phyloP scores from a whole-genome alignment of 2,888 invertebrate species.

The Andrena flavipes region DNA sequence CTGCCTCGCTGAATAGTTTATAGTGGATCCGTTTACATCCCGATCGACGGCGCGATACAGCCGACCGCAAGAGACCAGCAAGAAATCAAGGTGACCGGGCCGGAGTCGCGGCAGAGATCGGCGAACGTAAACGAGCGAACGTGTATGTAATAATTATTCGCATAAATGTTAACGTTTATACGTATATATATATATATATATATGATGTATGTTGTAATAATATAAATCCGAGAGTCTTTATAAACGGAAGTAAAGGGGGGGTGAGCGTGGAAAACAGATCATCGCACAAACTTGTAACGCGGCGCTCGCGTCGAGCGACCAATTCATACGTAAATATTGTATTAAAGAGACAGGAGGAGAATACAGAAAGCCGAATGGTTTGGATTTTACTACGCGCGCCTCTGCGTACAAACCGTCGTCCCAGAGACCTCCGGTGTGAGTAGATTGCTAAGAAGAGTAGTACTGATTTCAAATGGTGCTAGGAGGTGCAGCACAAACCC shows the following conservation, averaged over 20 bases:
- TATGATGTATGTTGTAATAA: conserved; percentile 55
- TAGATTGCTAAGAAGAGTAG: conserved; percentile 81
- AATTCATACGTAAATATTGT: conserved; percentile 31
- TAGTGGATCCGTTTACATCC: conserved; percentile 24
- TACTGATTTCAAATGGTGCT: conserved; percentile 85
- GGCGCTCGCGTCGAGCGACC: conserved; percentile 32
- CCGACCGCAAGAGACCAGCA: neutral
- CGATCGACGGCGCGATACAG: neutral
- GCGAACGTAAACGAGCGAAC: conserved; percentile 44
- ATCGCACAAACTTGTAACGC: conserved; percentile 55
- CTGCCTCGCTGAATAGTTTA: conserved; percentile 71
- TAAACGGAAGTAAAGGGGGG: conserved; percentile 23
- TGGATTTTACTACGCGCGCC: conserved; percentile 37
- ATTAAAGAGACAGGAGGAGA: conserved; percentile 52
- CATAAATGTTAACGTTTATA: conserved; percentile 42
- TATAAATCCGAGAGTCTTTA: conserved; percentile 45
- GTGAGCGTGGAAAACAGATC: conserved; percentile 44
- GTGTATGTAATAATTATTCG: conserved; percentile 54
- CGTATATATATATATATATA: conserved; percentile 29
- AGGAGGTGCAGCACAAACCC: conserved; percentile 81
- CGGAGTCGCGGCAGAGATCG: neutral
- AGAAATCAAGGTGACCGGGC: neutral
- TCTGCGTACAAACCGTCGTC: neutral
- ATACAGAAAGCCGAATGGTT: conserved; percentile 39
- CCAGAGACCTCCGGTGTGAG: conserved; percentile 32